Evolutionary conservation across 2,888 invertebrate species (phyloP).

Genomic region (Rhogogaster chlorosoma): DNA sequence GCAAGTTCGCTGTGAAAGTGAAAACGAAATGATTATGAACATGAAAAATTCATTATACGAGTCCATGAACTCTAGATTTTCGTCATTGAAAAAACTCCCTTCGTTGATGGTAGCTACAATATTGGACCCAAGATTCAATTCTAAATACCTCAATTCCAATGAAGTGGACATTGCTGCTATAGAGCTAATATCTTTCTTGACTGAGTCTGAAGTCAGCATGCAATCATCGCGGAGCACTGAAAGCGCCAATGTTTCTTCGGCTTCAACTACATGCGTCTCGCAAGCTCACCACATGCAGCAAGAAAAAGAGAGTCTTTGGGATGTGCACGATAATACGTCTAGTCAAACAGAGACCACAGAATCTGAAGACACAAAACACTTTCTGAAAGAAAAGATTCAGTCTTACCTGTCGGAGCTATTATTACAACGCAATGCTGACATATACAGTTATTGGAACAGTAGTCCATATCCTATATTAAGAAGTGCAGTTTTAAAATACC

Average conservation of each 20-base stretch:
- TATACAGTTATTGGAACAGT: neutral
- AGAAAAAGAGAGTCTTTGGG: neutral
- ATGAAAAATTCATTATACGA: too few species aligned
- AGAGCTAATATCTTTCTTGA: too few species aligned
- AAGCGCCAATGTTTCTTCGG: neutral
- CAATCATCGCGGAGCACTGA: neutral
- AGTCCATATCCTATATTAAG: neutral
- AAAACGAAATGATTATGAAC: too few species aligned
- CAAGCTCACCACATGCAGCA: neutral
- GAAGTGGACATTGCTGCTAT: too few species aligned
- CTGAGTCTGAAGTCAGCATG: too few species aligned
- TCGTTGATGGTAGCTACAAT: too few species aligned
- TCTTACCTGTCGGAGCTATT: neutral
- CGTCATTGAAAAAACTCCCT: too few species aligned
- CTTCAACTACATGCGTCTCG: neutral
- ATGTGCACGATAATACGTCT: neutral
- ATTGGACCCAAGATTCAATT: too few species aligned
- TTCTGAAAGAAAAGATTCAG: neutral
- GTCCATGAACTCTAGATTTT: too few species aligned
- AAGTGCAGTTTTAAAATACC: neutral
- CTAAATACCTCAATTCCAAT: too few species aligned
- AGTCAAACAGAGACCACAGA: neutral
- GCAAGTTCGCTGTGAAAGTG: too few species aligned
- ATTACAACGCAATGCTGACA: constrained; percentile 15
- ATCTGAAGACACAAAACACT: neutral